phyloP scores from a whole-genome alignment of 30 jellyfish, hydroid and myxozoan species.

The Sanderia malayensis region DNA sequence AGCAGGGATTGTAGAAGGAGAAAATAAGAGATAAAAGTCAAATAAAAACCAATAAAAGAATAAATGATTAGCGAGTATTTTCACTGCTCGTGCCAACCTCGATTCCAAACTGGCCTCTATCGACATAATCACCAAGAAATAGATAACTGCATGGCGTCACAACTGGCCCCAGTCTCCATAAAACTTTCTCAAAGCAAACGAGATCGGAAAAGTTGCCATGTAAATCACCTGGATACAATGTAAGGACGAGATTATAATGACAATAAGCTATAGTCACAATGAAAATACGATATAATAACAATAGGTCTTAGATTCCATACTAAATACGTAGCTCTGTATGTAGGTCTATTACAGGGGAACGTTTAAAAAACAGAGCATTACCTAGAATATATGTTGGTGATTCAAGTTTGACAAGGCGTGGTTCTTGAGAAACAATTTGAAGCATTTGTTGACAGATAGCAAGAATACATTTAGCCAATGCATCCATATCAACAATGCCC shows the following conservation, averaged over 20 bases:
- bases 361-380: no score
- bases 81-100: no score
- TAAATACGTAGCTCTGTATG: no score
- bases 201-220: conserved; percentile 73
- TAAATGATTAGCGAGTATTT: no score
- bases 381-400: conserved; percentile 70
- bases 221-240: conserved; percentile 58
- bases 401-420: conserved; percentile 58
- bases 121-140: conserved; percentile 70
- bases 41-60: no score
- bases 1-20: no score
- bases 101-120: conserved; percentile 57
- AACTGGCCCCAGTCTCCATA: conserved; percentile 76
- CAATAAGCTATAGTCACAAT: no score
- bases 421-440: conserved; percentile 47
- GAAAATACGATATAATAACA: no score
- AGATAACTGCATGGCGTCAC: conserved; percentile 67
- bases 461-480: conserved; percentile 54
- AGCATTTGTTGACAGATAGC: conserved; percentile 55
- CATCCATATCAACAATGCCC: conserved; percentile 78
- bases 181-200: conserved; percentile 70
- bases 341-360: no score
- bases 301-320: no score
- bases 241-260: no score
- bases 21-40: no score